Percentiles rank a stretch among this genome's conserved stretches.
phyloP scores from a whole-genome alignment of 2,797 vertebrate genomes.

The Crenuchus spilurus region DNA sequence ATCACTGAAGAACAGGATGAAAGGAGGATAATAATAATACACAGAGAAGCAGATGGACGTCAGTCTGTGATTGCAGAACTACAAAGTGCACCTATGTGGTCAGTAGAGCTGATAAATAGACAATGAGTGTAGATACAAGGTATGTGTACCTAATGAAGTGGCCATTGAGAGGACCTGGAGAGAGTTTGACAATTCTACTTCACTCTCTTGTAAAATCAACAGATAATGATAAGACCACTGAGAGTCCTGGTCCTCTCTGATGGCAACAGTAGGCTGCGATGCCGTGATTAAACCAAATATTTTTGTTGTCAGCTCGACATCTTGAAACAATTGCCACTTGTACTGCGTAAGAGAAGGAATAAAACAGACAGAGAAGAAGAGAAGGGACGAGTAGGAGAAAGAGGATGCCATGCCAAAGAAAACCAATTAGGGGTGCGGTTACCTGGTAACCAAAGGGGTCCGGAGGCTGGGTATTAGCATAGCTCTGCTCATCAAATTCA shows the following conservation, averaged over 20 bases:
- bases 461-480: slow-evolving; percentile 63
- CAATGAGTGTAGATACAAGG: no score
- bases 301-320: slow-evolving; percentile 2
- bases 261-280: neutral
- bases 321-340: slow-evolving; percentile 10
- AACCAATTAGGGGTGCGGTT: slow-evolving; percentile 63
- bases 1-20: no score
- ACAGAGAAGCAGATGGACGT: no score
- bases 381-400: slow-evolving; percentile 24
- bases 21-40: no score
- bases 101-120: no score
- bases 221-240: no score
- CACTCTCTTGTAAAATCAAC: no score
- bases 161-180: no score
- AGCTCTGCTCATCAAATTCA: slow-evolving; percentile 62
- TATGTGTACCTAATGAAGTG: no score
- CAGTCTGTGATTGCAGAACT: no score
- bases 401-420: slow-evolving; percentile 51
- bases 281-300: slow-evolving; percentile 13
- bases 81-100: no score
- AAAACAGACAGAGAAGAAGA: neutral
- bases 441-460: slow-evolving; percentile 70
- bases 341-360: neutral
- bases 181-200: no score
- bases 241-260: neutral